Base-by-base conservation (phyloP, 2,113 vertebrate genomes). In the Brachypodius melanocephalos region DNA sequence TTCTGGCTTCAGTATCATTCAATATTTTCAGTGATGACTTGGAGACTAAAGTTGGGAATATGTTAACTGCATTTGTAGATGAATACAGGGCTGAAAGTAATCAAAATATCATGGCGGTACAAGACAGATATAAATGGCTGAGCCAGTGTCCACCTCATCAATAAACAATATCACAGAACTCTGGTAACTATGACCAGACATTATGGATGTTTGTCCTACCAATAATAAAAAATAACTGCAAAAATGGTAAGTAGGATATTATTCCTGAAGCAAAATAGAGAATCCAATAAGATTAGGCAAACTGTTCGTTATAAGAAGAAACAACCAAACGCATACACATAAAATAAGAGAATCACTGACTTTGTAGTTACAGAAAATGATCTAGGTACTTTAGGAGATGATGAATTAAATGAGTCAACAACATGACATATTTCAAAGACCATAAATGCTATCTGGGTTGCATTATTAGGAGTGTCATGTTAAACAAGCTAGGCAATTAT, bases 21-120 rank as follows among this genome's bases (percentile, higher is more conserved):
- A 97, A 93, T 96, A 94, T 96, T 96, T 97, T 96, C 91, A 92
- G 81, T 96, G 95, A 96, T 95, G 79, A 79, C 67, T 96, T 81
- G 80, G 59, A 95, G 63, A 52, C 45, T 90, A 75, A 93, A 90
- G 52, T 88, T 94, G 34, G 48, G 59, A 96, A 85, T 92, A 94
- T 75, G 69, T 55, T 95, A 92, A 94, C 94, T 86, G 66, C 31
- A 34, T 83, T 78, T 95, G 63, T 92, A 69, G 51, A 89, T 89
- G 80, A 96, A 94, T 77, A 90, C 54, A 43, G 28, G 34, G 45
- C 28, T 87, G 69, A 93, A 96, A 92, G 38, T 38, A 89, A 86
- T 89, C 62, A 88, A 92, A 95, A 96, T 49, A 77, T 61, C 0
- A 0, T 65, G 24, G 57, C 66, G 42, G 52, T 72, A 69, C 43